phyloP scores from a whole-genome alignment of 2,888 invertebrate species.

The Sturmia bella region DNA sequence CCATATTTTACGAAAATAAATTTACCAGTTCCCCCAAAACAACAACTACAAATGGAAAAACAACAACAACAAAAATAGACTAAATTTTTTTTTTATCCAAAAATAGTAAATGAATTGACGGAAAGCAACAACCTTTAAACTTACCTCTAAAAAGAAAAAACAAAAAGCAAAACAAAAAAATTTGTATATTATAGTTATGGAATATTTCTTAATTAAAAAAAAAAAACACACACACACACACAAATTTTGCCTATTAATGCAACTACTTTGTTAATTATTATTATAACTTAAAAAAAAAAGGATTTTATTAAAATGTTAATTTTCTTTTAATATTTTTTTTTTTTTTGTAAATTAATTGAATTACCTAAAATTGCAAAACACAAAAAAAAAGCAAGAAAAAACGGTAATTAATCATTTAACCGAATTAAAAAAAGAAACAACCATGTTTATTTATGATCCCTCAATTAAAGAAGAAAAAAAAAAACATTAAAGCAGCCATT shows the following conservation, averaged over 20 bases:
- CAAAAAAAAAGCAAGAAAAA: conserved; percentile 7
- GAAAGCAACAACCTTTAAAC: conserved; percentile 52
- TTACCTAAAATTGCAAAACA: conserved; percentile 44
- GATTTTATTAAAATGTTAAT: conserved; percentile 1
- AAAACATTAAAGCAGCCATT: no score
- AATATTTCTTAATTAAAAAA: conserved; percentile 44
- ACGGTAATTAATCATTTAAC: no score
- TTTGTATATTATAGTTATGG: conserved; percentile 6
- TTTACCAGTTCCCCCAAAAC: conserved; percentile 29
- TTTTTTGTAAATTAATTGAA: conserved; percentile 43
- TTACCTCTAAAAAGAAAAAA: conserved; percentile 49
- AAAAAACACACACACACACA: no score
- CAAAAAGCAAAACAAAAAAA: conserved; percentile 16
- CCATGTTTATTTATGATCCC: no score
- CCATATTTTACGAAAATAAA: conserved; percentile 47
- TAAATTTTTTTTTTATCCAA: conserved; percentile 17
- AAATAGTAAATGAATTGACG: conserved; percentile 53
- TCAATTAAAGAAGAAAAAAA: no score
- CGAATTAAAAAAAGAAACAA: neutral
- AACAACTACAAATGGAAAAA: conserved; percentile 38
- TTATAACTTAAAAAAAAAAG: conserved; percentile 14
- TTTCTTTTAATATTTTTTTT: conserved; percentile 30
- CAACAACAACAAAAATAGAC: conserved; percentile 22
- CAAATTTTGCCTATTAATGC: conserved; percentile 29
- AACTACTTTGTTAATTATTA: conserved; percentile 55